phyloP scores from a whole-genome alignment of 1,140 invertebrate genomes.

The Rhagoletis zephyria region DNA sequence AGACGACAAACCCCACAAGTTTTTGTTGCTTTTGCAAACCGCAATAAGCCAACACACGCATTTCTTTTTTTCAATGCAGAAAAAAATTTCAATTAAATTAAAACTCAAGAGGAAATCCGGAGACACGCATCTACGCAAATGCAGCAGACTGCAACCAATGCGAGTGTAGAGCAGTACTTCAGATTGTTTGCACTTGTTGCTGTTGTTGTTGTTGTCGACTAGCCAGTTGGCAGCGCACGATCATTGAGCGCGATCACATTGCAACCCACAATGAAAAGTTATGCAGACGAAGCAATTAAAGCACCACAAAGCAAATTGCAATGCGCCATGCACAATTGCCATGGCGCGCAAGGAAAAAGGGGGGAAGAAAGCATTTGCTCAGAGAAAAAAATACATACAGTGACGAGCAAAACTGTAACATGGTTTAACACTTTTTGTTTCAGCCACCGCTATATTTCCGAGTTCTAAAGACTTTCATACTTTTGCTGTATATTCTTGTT shows the following conservation, averaged over 20 bases:
- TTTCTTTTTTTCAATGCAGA: neutral
- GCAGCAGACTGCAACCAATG: slow-evolving; percentile 19
- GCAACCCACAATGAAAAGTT: slow-evolving; percentile 47
- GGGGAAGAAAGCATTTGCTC: neutral
- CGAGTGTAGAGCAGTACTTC: neutral
- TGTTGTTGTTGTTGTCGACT: neutral
- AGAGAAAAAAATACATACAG: neutral
- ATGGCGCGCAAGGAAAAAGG: neutral
- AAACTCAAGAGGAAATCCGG: slow-evolving; percentile 50
- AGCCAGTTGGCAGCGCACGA: slow-evolving; percentile 4
- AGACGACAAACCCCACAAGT: neutral
- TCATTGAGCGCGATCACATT: slow-evolving; percentile 48
- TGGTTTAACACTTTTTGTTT: no score
- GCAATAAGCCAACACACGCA: no score
- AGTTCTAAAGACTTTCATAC: no score
- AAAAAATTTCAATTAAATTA: slow-evolving; percentile 43
- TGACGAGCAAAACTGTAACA: no score
- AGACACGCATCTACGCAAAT: slow-evolving; percentile 51
- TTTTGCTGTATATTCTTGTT: no score
- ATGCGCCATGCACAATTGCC: slow-evolving; percentile 40
- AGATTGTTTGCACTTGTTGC: neutral
- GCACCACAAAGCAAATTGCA: slow-evolving; percentile 47
- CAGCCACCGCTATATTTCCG: no score
- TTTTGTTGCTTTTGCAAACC: neutral
- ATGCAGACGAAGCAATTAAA: slow-evolving; percentile 49